Base-by-base conservation (phyloP, 2,888 invertebrate species). In the Onthophagus sagittarius region DNA sequence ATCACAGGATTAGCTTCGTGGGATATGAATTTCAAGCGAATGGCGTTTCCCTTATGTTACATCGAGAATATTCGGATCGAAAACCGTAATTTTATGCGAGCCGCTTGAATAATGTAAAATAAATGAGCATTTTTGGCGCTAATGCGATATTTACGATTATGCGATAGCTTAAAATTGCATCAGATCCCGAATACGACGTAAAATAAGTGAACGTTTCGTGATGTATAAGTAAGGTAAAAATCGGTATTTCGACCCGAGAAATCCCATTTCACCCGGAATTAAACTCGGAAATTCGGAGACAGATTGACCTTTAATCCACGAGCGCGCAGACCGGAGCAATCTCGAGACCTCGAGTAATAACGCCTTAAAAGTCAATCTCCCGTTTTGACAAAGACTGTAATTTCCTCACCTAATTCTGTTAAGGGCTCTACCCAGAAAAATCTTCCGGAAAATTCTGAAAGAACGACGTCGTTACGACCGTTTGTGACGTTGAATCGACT, bases 321-420 rank as follows among this genome's bases (percentile, higher is more conserved):
- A 53, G 39, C 39, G 1, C 39, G 9, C 39, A 53, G 39, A 53
- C 39, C 39, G 39, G 39, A 4, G 39, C 39, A 53, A 53, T 53
- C 39, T 53, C 39, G 39, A 53, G 39, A 53, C 39, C 39, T 53
- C 39, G 69, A 75, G 74, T 73, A 76, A 76, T 75, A 75, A 76
- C 72, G 74, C 72, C 72, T 73, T 75, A 76, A 76, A 76, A 73
- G 74, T 71, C 75, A 73, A 73, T 75, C 74, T 73, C 75, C 63
- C 67, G 71, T 75, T 53, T 53, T 75, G 74, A 74, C 74, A 75
- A 73, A 76, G 74, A 71, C 73, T 71, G 74, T 74, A 76, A 76
- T 76, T 75, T 75, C 72, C 74, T 72, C 73, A 62, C 72, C 74
- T 76, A 76, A 76, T 76, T 77, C 75, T 74, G 75, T 72, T 76